Evolutionary conservation across 2,888 invertebrate genomes (phyloP), one percentile per base, ranked within the genome.

Genomic region (Acanthosoma haemorrhoidale): DNA sequence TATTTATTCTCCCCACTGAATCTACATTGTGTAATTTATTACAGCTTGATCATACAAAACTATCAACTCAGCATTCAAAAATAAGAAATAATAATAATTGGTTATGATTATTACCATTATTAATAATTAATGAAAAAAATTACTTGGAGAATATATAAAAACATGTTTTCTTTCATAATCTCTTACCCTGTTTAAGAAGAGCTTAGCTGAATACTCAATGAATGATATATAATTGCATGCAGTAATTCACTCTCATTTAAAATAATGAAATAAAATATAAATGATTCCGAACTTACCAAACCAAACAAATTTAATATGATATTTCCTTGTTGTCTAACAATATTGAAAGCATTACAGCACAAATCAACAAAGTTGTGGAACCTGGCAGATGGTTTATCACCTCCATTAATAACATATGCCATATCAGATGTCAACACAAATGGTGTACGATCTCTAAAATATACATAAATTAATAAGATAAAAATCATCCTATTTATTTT

Each of bases 331-430:
- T 90, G 90, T 25, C 99, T 85, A 31, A 99, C 89, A 73, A 96
- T 88, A 80, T 97, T 97, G 81, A 98, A 99, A 2, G 97, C 97
- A 82, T 92, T 91, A 79, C 97, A 98, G 80, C 98, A 99, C 68
- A 94, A 84, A 82, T 99, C 98, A n/a, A 99, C 94, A 81, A 99
- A 99, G 79, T 92, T 89, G 80, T 99, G 98, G 81, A 97, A 98
- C 75, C 91, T 89, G 73, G 91, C 92, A 6, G 94, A 91, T 38
- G 94, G 92, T 75, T 92, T 88, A 79, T 96, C 96, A 2, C 96
- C 95, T 64, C 95, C 95, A 80, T 97, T 97, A 77, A 99, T 99
- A n/a, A 99, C 98, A 81, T 96, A 97, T 4, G 93, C 97, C 99
- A 99, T 99, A 80, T 99, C 99, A 31, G 94, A 92, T 0, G 99